These are phyloP conservation scores for Aradus depressus DNA, from an alignment of 2,888 invertebrate genomes.

Conservation along the genomic window DNA sequence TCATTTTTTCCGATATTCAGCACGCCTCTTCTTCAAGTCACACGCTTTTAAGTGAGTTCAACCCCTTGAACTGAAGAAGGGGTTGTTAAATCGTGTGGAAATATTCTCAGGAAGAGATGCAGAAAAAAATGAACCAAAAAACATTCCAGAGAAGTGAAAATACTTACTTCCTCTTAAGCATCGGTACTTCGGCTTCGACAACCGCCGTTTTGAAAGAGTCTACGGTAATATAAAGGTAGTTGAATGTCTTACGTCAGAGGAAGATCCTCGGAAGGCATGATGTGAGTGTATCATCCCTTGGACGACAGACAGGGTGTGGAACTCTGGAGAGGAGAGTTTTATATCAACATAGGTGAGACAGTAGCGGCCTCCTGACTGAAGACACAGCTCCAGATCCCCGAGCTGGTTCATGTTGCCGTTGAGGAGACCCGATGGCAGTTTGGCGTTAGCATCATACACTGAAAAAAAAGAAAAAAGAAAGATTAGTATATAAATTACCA, in stretches of 20 bases:
- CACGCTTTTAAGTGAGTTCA: too few relatives aligned
- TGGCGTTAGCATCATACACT: constrained; percentile 65
- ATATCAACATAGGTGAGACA: constrained; percentile 53
- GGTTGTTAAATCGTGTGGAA: too few relatives aligned
- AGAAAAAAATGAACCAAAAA: background rate
- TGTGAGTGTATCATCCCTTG: constrained; percentile 49
- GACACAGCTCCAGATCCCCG: constrained; percentile 59
- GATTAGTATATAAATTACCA: too few relatives aligned
- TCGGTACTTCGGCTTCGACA: too few relatives aligned
- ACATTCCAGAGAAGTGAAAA: too few relatives aligned
- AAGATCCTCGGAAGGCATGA: constrained; percentile 50
- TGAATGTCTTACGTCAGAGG: constrained; percentile 50
- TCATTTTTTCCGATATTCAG: too few relatives aligned
- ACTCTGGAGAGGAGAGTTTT: constrained; percentile 39
- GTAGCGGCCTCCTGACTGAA: constrained; percentile 50
- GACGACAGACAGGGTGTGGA: constrained; percentile 39
- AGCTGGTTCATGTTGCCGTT: constrained; percentile 58
- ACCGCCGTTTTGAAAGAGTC: background rate
- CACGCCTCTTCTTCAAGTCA: too few relatives aligned
- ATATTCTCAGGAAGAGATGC: background rate
- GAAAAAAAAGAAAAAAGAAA: too few relatives aligned
- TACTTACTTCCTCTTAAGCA: too few relatives aligned
- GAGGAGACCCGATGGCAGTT: constrained; percentile 54
- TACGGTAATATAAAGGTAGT: background rate
- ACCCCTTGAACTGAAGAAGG: too few relatives aligned